These are phyloP conservation scores for Anastrepha obliqua DNA, from an alignment of 1,140 invertebrate genomes.

Conservation along the genomic window DNA sequence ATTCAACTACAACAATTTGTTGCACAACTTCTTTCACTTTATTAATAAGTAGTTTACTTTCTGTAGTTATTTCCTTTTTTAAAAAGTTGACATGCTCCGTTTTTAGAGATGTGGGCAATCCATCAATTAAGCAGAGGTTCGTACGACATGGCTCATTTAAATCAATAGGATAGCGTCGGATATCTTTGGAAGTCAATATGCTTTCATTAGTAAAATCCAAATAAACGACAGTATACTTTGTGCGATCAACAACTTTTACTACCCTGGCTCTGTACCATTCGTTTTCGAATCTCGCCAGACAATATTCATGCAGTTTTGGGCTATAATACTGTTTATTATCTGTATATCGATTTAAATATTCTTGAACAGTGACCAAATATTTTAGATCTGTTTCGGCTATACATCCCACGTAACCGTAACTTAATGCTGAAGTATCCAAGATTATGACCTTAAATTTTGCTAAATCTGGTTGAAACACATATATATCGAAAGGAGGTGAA, in stretches of 20 bases:
- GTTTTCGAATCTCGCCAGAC: conserved; percentile 13
- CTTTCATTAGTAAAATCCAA: conserved; percentile 32
- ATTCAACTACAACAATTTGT: conserved; percentile 29
- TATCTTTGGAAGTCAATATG: neutral
- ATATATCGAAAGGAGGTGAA: neutral
- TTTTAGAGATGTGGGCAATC: conserved; percentile 2
- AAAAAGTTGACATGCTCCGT: neutral
- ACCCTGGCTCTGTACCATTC: conserved; percentile 34
- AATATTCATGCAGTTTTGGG: conserved; percentile 26
- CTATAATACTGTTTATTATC: neutral
- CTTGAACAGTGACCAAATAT: neutral
- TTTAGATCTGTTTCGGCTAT: conserved; percentile 17
- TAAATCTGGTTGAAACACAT: neutral
- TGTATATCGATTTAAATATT: neutral
- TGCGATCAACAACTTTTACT: neutral
- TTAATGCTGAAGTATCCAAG: neutral
- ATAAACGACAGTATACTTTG: neutral
- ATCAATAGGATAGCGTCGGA: conserved; percentile 20
- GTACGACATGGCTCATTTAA: conserved; percentile 23
- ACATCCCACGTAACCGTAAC: conserved; percentile 20
- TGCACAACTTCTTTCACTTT: conserved; percentile 27
- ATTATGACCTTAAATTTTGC: neutral
- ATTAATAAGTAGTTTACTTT: conserved; percentile 2
- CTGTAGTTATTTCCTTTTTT: conserved; percentile 24
- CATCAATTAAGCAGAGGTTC: conserved; percentile 25